These are phyloP conservation scores for Euphonia xanthogaster DNA, from an alignment of 2,797 vertebrate genomes.

Conservation along the genomic window DNA sequence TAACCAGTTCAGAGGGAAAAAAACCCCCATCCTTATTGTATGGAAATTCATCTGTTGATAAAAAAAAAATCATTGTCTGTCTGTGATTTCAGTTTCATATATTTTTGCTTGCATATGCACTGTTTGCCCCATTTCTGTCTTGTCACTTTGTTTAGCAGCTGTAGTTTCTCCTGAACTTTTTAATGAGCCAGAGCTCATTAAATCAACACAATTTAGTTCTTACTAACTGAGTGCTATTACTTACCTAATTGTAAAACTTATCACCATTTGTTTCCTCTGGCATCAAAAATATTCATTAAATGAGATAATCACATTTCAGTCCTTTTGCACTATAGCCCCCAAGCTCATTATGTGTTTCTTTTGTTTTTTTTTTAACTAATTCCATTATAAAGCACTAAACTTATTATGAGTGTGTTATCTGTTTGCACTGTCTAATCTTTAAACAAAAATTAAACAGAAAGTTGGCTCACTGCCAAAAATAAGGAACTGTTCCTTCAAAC, in stretches of 20 bases:
- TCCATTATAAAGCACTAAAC: not conserved
- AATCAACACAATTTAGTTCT: not conserved
- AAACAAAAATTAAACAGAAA: slow-evolving; percentile 16
- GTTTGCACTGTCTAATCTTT: not conserved
- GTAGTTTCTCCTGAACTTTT: not conserved
- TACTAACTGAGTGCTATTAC: not conserved
- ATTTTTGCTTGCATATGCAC: not conserved
- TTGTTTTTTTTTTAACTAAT: not conserved
- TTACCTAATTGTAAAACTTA: not conserved
- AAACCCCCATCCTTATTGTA: not conserved
- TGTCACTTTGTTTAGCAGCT: not conserved
- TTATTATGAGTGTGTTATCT: not conserved
- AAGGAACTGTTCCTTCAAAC: not conserved
- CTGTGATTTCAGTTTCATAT: not conserved
- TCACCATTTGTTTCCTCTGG: not conserved
- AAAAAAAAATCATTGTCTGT: not conserved
- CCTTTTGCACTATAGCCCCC: not conserved
- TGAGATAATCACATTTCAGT: not conserved
- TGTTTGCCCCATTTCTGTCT: not conserved
- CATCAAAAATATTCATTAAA: not conserved
- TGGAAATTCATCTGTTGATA: not conserved
- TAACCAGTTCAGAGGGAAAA: not conserved
- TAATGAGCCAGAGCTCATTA: not conserved
- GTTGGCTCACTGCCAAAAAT: not conserved
- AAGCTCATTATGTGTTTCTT: not conserved